These are phyloP conservation scores for Gnatocerus cornutus DNA, from an alignment of 2,888 invertebrate genomes.

Conservation along the genomic window DNA sequence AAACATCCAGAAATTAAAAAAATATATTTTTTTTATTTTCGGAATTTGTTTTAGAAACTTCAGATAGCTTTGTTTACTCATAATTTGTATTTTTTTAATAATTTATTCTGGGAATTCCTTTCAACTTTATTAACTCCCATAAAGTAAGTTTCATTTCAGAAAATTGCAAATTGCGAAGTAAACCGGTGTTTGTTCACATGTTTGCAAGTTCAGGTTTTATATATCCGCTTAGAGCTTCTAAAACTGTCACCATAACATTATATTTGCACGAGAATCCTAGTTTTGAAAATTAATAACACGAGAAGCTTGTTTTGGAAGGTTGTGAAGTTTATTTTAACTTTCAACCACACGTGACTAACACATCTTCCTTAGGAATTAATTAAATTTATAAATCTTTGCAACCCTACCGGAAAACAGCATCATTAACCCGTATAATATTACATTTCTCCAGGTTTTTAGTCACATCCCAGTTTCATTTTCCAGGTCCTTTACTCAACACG, in stretches of 20 bases:
- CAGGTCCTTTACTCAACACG: constrained; percentile 89
- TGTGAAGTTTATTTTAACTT: constrained; percentile 8
- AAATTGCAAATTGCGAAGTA: no score
- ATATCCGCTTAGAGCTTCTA: constrained; percentile 1
- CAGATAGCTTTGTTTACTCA: no score
- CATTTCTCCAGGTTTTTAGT: background rate
- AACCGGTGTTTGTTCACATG: no score
- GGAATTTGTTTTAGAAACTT: no score
- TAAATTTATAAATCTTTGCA: constrained; percentile 8
- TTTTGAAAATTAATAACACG: constrained; percentile 14
- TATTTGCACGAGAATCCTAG: constrained; percentile 1
- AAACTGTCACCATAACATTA: constrained; percentile 6
- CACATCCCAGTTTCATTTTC: constrained; percentile 21
- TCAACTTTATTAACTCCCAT: no score
- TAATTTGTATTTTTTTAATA: no score
- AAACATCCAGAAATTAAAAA: no score
- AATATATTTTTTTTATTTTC: no score
- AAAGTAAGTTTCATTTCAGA: no score
- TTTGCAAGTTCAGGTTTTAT: background rate
- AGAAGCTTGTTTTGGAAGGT: constrained; percentile 21
- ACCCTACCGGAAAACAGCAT: constrained; percentile 1
- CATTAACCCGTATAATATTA: no score
- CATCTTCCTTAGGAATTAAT: constrained; percentile 12
- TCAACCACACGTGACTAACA: constrained; percentile 18
- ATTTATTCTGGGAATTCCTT: no score